phyloP scores from a whole-genome alignment of 2,888 invertebrate species.

The Steromphala cineraria region DNA sequence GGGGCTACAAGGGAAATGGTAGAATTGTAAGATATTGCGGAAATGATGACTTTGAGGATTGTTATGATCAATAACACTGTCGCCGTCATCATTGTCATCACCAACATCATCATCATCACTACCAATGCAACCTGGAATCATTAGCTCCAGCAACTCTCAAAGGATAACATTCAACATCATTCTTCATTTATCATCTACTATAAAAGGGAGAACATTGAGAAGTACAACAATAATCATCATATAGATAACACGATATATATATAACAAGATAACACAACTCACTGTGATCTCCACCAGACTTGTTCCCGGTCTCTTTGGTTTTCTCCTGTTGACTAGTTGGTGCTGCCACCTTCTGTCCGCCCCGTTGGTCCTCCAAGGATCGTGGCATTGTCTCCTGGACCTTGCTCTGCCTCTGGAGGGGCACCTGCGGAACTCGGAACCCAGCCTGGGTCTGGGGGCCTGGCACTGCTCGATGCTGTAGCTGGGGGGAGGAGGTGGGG shows the following conservation, averaged over 20 bases:
- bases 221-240: too few species aligned
- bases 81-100: too few species aligned
- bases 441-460: not conserved
- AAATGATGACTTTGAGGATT: not conserved
- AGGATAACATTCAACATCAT: too few species aligned
- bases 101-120: too few species aligned
- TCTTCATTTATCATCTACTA: too few species aligned
- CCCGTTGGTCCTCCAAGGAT: not conserved
- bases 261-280: not conserved
- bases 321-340: not conserved
- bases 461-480: not conserved
- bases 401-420: not conserved
- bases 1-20: constrained; percentile 51
- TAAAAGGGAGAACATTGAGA: too few species aligned
- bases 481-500: not conserved
- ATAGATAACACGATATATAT: too few species aligned
- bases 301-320: not conserved
- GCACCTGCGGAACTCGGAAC: not conserved
- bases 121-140: too few species aligned
- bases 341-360: not conserved
- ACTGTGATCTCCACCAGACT: not conserved
- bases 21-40: not conserved
- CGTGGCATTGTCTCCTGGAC: not conserved
- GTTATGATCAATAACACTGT: not conserved
- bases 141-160: too few species aligned